Evolutionary conservation across 2,888 invertebrate species (phyloP).

Genomic region (Cataglyphis livida): DNA sequence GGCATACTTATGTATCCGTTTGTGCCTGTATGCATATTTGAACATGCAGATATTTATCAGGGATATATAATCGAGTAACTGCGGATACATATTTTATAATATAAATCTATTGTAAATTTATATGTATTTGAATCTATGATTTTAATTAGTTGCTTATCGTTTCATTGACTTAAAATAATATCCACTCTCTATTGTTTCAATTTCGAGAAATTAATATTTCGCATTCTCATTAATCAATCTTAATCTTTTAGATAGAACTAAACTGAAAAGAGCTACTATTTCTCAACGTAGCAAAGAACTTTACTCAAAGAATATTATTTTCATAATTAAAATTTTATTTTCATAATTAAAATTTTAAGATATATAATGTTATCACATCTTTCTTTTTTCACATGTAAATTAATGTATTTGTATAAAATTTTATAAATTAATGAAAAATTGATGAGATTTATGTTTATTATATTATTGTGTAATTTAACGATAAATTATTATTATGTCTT

Average conservation of each 20-base stretch:
- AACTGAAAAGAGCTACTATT: not conserved
- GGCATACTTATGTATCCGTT: conserved; percentile 38
- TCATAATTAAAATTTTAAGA: not conserved
- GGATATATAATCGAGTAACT: not conserved
- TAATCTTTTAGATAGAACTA: not conserved
- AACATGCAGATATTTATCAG: conserved; percentile 6
- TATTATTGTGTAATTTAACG: not conserved
- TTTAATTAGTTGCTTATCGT: not conserved
- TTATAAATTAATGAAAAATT: not conserved
- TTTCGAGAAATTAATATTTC: not conserved
- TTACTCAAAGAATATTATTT: not conserved
- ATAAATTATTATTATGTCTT: not conserved
- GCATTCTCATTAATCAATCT: not conserved
- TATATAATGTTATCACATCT: not conserved
- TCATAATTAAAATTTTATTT: not conserved
- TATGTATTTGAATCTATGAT: not conserved
- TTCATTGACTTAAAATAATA: not conserved
- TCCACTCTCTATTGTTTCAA: not conserved
- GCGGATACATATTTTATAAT: not conserved
- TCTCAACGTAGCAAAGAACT: not conserved
- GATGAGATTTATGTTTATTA: not conserved
- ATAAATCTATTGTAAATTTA: conserved; percentile 13
- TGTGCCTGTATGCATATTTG: conserved; percentile 9
- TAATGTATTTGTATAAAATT: not conserved
- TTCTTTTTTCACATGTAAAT: not conserved